Conservation (phyloP, 2,888 invertebrate genomes). For the Coelopa pilipes region DNA sequence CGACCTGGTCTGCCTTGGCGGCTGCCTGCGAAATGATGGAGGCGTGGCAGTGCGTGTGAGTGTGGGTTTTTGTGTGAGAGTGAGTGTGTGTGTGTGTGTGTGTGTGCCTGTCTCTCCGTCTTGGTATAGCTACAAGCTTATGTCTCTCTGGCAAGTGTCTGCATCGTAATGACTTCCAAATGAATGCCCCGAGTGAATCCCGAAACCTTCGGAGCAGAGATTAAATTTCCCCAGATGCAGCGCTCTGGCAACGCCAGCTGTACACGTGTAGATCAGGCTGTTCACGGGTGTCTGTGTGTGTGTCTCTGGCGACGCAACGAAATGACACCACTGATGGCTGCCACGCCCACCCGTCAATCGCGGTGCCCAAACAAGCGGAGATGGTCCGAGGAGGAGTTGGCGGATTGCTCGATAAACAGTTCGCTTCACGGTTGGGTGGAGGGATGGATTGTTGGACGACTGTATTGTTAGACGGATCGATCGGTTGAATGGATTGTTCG, state of each 20-base stretch:
- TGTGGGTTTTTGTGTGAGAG: no score
- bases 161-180: constrained; percentile 29
- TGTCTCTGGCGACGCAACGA: neutral
- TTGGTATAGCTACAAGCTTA: neutral
- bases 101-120: neutral
- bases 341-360: neutral
- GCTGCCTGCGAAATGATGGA: neutral
- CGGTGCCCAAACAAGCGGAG: no score
- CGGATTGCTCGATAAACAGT: neutral
- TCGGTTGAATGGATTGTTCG: no score
- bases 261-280: neutral
- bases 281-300: neutral
- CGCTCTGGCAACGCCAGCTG: constrained; percentile 6
- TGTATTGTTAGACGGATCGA: no score
- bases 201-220: neutral
- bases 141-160: constrained; percentile 3
- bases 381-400: neutral
- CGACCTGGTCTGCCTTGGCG: neutral
- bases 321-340: neutral
- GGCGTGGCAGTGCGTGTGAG: neutral
- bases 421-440: neutral
- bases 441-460: no score
- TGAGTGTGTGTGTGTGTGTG: constrained; percentile 22
- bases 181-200: constrained; percentile 25
- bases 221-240: neutral